These are phyloP conservation scores for Spatulosminthurus flaviceps DNA, from an alignment of 2,888 invertebrate genomes.

Conservation along the genomic window DNA sequence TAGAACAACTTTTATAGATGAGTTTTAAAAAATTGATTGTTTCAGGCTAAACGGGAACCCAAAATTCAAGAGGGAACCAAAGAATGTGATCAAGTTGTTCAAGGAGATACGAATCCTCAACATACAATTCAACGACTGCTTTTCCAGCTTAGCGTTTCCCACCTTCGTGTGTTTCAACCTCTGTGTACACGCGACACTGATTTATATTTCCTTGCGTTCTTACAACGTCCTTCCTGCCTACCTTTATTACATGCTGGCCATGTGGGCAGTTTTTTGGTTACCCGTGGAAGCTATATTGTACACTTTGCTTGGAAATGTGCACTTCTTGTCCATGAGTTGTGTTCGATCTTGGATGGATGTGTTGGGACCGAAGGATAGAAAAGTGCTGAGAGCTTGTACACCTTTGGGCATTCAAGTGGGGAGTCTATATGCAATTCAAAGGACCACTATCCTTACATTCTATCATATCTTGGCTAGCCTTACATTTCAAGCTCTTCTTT, in stretches of 20 bases:
- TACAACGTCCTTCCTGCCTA: no score
- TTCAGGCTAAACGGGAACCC: neutral
- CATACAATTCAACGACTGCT: constrained; percentile 19
- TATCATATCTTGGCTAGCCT: constrained; percentile 10
- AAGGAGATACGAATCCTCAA: constrained; percentile 11
- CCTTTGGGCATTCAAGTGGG: constrained; percentile 22
- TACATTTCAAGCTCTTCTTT: neutral
- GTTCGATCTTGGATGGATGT: constrained; percentile 25
- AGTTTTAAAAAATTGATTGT: neutral
- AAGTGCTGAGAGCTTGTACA: neutral
- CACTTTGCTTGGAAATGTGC: neutral
- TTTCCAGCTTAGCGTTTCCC: neutral
- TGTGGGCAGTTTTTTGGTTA: neutral
- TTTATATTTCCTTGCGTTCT: no score
- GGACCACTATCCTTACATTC: neutral
- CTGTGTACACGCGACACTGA: no score
- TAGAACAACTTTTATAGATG: no score
- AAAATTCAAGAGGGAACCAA: neutral
- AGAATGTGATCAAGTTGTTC: neutral
- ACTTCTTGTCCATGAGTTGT: constrained; percentile 16
- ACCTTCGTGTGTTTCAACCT: no score
- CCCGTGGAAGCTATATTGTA: neutral
- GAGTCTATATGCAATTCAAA: constrained; percentile 19
- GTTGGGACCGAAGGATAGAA: neutral
- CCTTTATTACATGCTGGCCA: neutral